Base-by-base conservation (phyloP, 2,797 vertebrate genomes). In the Coreius guichenoti region DNA sequence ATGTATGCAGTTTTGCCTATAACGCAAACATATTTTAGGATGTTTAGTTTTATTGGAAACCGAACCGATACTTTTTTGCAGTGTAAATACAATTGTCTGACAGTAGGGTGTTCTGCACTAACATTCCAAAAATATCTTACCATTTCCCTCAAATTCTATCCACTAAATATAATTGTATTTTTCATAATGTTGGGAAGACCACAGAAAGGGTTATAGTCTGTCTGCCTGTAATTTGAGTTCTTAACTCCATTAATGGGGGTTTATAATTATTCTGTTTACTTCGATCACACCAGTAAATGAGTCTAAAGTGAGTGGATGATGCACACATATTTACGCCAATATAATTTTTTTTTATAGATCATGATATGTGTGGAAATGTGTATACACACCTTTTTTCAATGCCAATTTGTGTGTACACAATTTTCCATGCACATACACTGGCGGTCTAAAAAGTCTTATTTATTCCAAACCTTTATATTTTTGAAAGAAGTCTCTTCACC, bases 201-300 rank as follows among this genome's bases (percentile, higher is more conserved):
- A 36, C 1, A 3, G 17, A 21, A 36, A 68, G 17, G 65, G 31
- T 36, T 36, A 19, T 33, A 19, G 4, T 21, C 31, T 36, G 8
- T 68, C 65, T 67, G 8, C 4, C 16, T 36, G 4, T 61, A 61
- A 61, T 61, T 61, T 68, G 4, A 39, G 19, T 23, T 39, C 2
- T 23, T 65, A 51, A 51, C 56, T n/a, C 23, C 4, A 23, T 69
- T 39, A 39, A 39, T 39, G 67, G 67, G 9, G 23, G 65, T 69
- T 69, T 68, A 68, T 36, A 67, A 68, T 36, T 2, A 36, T 68
- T 65, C 63, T 36, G 65, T 68, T 68, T 68, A 68, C 17, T 68
- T 68, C 4, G 21, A 4, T 68, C 65, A 36, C 8, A 21, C 9
- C 17, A 68, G 31, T 36, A 21, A 67, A 67, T 19, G 3, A 67